phyloP scores from a whole-genome alignment of 2,888 invertebrate species.

The Automeris io region DNA sequence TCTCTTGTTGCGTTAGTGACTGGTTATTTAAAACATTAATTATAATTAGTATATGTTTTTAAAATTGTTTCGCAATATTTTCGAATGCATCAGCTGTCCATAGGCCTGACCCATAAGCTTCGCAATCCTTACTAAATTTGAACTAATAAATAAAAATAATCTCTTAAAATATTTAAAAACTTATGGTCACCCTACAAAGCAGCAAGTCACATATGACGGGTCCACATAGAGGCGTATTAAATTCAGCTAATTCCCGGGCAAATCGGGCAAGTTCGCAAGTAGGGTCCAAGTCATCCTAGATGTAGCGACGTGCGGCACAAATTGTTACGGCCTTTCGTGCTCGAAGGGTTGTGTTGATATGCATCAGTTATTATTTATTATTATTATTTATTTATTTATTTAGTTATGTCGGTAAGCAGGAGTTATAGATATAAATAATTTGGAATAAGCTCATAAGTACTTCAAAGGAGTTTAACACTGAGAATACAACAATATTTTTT shows the following conservation, averaged over 20 bases:
- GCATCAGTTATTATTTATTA: constrained; percentile 4
- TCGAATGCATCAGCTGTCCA: too few relatives aligned
- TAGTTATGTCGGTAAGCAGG: neutral
- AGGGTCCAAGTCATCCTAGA: constrained; percentile 41
- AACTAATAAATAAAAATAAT: too few relatives aligned
- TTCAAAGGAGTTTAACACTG: too few relatives aligned
- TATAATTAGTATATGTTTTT: too few relatives aligned
- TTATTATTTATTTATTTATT: neutral
- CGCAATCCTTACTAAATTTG: too few relatives aligned
- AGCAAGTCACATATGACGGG: constrained; percentile 42
- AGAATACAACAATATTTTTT: too few relatives aligned
- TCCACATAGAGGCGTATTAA: constrained; percentile 41
- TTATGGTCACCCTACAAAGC: constrained; percentile 26
- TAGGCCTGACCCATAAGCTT: too few relatives aligned
- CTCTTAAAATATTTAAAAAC: constrained; percentile 11
- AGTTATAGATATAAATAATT: neutral
- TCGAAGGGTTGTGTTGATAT: constrained; percentile 7
- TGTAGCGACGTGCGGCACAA: constrained; percentile 19
- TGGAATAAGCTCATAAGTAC: too few relatives aligned
- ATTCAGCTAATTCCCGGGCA: constrained; percentile 50
- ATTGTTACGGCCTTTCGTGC: constrained; percentile 6
- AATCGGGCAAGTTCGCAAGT: constrained; percentile 52
- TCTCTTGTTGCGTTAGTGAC: too few relatives aligned
- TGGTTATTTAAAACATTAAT: too few relatives aligned
- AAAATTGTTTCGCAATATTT: too few relatives aligned